A percentile compares a stretch with the other conserved stretches of the same genome.
phyloP scores from a whole-genome alignment of 2,797 vertebrate species.

The Enteromius fasciolatus region DNA sequence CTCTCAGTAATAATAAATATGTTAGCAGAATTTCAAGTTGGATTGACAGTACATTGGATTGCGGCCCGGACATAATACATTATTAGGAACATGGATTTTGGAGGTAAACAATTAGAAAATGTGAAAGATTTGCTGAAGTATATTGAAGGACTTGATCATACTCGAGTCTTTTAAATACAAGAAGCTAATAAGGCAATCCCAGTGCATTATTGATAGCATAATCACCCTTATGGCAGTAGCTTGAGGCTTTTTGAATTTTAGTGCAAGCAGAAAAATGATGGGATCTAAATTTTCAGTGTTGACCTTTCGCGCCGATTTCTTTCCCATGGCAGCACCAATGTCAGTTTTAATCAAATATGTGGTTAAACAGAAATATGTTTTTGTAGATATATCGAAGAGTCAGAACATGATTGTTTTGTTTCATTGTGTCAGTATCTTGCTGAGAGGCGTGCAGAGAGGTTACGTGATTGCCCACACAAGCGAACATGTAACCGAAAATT shows the following conservation, averaged over 20 bases:
- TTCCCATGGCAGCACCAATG: background rate
- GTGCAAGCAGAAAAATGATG: background rate
- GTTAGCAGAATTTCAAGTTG: background rate
- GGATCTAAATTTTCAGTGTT: background rate
- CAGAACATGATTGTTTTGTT: constrained; percentile 44
- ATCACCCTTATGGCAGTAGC: background rate
- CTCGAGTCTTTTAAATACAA: background rate
- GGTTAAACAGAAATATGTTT: constrained; percentile 29
- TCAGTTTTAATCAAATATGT: constrained; percentile 26
- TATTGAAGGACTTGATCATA: background rate
- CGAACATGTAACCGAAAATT: constrained; percentile 30
- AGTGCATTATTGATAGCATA: background rate
- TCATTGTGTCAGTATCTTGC: constrained; percentile 41
- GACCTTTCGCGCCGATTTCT: background rate
- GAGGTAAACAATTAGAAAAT: background rate
- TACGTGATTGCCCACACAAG: constrained; percentile 20
- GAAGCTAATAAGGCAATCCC: background rate
- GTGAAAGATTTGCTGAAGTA: constrained; percentile 3
- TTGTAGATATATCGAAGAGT: constrained; percentile 12
- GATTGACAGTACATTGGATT: background rate
- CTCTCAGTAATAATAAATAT: constrained; percentile 21
- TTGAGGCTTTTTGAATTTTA: background rate
- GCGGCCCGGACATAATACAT: background rate
- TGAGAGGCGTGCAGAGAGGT: constrained; percentile 33
- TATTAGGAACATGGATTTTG: background rate